Evolutionary conservation across 2,797 vertebrate species (phyloP), one percentile per base, ranked within the genome.

Genomic region (Hemibagrus guttatus): DNA sequence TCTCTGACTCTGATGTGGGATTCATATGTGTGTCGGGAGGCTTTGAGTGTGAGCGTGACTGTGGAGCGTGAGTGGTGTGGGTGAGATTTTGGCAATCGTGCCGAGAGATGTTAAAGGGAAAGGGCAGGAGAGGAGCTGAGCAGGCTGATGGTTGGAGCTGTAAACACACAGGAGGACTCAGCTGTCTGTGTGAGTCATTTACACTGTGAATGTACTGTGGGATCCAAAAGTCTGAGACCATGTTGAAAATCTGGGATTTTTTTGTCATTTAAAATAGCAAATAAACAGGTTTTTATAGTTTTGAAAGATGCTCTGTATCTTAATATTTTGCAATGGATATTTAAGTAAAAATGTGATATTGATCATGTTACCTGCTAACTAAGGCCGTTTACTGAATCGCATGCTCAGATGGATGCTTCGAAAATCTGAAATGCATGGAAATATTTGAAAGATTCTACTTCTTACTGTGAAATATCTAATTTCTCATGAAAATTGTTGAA

Each of bases 121-220:
- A 93, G 91, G 95, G 87, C 68, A 95, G 93, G 84, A 90, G 91
- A 92, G 89, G 92, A 87, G 93, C 93, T 92, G 94, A 92, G 91
- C 93, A 94, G 94, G 95, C 89, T 94, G 94, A 92, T 84, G 95
- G 94, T 94, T 97, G 96, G 93, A 97, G 96, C 95, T 96, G 93
- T 90, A 95, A 96, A 94, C 74, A 96, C 84, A 96, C 90, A 92
- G 85, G 61, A 91, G 93, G 91, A n/a, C 61, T 64, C 49, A 78
- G 11, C 72, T 81, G 28, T 81, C 79, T 64, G 59, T 81, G 39
- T 42, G 58, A 76, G 26, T 83, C 42, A 58, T 76, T 83, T 66
- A 58, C 28, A n/a, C 17, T 11, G 9, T 14, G 13, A 56, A 26
- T 35, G 26, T 19, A n/a, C 13, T 28, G 6, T 61, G 56, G 35